Percentiles rank a stretch among this genome's conserved stretches.
These are phyloP conservation scores for Poecilia wingei DNA, from an alignment of 2,797 vertebrate species.

Conservation along the genomic window DNA sequence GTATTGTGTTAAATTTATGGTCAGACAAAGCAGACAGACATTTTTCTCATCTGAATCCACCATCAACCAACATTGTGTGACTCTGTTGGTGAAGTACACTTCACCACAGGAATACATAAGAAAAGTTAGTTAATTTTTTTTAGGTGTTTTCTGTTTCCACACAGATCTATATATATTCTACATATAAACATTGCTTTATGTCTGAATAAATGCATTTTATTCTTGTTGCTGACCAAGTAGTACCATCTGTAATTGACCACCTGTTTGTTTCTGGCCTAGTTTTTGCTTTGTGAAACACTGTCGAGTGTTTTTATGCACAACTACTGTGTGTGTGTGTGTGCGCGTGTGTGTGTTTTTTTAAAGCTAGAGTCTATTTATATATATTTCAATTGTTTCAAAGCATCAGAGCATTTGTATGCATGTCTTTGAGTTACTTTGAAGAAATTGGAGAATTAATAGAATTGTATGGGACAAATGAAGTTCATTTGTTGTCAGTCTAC, in stretches of 20 bases:
- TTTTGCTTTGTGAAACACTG: slow-evolving; percentile 45
- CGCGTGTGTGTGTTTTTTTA: slow-evolving; percentile 26
- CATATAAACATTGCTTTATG: neutral
- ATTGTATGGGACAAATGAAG: slow-evolving; percentile 35
- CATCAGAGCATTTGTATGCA: slow-evolving; percentile 23
- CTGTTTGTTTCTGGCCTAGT: slow-evolving; percentile 63
- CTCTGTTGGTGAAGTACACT: neutral
- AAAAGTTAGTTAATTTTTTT: neutral
- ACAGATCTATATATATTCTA: neutral
- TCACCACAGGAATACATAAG: neutral
- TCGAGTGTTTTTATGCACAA: slow-evolving; percentile 21
- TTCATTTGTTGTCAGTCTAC: slow-evolving; percentile 20
- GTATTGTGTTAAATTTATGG: neutral
- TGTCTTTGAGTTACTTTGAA: slow-evolving; percentile 35
- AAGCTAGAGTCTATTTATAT: slow-evolving; percentile 24
- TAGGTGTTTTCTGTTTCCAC: neutral
- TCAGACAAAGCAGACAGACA: neutral
- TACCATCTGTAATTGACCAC: slow-evolving; percentile 68
- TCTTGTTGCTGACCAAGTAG: neutral
- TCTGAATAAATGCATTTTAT: neutral
- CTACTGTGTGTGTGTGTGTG: slow-evolving; percentile 14
- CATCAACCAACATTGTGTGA: neutral
- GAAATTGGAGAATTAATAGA: slow-evolving; percentile 46
- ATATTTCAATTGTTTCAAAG: slow-evolving; percentile 47
- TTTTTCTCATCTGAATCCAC: neutral